Evolutionary conservation across 2,888 invertebrate species (phyloP).

Genomic region (Celastrina argiolus): DNA sequence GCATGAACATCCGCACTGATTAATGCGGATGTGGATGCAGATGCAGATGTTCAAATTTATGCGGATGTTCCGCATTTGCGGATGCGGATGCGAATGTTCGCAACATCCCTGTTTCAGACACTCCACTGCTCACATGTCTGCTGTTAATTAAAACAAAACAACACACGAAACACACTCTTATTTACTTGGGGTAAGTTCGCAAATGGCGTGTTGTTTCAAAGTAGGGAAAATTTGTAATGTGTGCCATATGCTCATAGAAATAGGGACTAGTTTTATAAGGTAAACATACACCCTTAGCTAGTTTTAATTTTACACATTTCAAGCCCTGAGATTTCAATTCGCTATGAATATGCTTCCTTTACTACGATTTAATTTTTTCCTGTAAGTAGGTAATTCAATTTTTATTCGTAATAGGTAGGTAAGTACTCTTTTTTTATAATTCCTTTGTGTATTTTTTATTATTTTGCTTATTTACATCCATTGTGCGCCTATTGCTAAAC

Average conservation of each 20-base stretch:
- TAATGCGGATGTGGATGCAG: no score
- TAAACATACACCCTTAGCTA: slow-evolving; percentile 20
- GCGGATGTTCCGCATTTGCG: no score
- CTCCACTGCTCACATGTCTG: slow-evolving; percentile 22
- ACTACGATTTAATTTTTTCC: not conserved
- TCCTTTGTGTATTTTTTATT: not conserved
- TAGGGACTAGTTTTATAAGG: slow-evolving; percentile 16
- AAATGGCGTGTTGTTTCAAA: slow-evolving; percentile 1
- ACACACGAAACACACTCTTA: slow-evolving; percentile 17
- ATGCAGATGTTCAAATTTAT: no score
- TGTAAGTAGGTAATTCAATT: not conserved
- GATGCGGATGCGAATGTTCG: no score
- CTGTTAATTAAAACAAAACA: slow-evolving; percentile 24
- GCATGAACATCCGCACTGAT: no score
- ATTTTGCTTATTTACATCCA: not conserved
- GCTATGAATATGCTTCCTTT: slow-evolving; percentile 30
- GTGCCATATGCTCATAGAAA: not conserved
- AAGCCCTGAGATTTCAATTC: slow-evolving; percentile 34
- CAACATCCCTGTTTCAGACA: no score
- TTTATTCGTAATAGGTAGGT: not conserved
- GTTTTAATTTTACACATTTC: slow-evolving; percentile 36
- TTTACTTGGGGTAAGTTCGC: not conserved
- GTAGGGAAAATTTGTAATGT: not conserved
- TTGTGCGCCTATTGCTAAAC: not conserved
- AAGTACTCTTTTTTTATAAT: not conserved